phyloP scores from a whole-genome alignment of 2,113 vertebrate genomes.

The Ceratotherium simum region DNA sequence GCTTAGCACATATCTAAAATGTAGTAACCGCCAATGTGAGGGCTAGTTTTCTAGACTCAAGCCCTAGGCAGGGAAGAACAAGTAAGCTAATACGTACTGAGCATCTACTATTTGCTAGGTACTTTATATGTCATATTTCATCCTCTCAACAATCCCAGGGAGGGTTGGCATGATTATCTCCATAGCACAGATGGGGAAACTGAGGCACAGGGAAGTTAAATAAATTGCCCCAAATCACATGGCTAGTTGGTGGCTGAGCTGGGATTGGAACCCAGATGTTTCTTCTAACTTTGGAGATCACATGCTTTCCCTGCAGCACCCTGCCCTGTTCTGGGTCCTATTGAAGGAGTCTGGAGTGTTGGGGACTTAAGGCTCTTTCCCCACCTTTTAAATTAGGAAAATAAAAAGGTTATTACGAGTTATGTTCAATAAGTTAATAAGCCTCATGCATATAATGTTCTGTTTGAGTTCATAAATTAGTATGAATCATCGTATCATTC shows the following conservation, averaged over 20 bases:
- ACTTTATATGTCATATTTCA: neutral
- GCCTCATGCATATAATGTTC: neutral
- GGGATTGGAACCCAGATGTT: neutral
- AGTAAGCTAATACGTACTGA: accelerated
- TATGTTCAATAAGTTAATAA: neutral
- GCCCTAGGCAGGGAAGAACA: neutral
- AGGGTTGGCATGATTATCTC: neutral
- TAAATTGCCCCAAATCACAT: neutral
- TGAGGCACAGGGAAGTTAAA: neutral
- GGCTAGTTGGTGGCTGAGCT: neutral
- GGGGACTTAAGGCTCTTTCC: neutral
- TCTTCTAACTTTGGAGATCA: neutral
- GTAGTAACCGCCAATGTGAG: accelerated
- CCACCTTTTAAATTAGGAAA: neutral
- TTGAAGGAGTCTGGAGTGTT: neutral
- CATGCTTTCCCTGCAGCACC: accelerated
- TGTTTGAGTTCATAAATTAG: neutral
- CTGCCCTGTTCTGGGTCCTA: neutral
- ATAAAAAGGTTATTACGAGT: neutral
- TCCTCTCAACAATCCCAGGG: neutral
- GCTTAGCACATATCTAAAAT: neutral
- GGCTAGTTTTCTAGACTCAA: neutral
- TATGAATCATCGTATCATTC: neutral
- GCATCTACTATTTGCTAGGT: neutral
- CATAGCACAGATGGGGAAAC: neutral